Conservation (phyloP, 2,888 invertebrate genomes). For the Rugalucina vietnamica region DNA sequence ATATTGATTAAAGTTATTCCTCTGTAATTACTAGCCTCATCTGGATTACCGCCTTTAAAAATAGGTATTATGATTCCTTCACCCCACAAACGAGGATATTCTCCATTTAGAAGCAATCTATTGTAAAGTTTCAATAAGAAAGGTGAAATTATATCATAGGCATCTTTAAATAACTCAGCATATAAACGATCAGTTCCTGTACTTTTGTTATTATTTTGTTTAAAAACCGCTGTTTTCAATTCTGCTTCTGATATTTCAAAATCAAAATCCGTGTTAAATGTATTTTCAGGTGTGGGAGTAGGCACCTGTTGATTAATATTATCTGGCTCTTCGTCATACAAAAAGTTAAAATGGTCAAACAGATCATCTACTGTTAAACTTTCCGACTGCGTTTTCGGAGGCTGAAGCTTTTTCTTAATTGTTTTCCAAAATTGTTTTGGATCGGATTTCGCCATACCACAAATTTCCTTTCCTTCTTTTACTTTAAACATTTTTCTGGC, state of each 20-base stretch:
- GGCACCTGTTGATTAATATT: neutral
- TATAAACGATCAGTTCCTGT: too few species aligned
- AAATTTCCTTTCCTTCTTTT: neutral
- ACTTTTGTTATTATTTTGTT: too few species aligned
- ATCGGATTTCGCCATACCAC: neutral
- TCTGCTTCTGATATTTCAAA: neutral
- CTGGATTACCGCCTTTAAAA: too few species aligned
- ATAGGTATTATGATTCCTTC: too few species aligned
- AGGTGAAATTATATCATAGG: too few species aligned
- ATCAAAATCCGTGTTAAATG: neutral
- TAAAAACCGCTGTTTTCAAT: too few species aligned
- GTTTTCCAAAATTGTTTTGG: constrained; percentile 3
- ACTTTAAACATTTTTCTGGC: neutral
- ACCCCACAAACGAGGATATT: too few species aligned
- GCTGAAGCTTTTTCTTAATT: neutral
- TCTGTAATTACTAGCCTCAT: too few species aligned
- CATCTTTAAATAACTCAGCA: too few species aligned
- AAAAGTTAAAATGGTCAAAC: neutral
- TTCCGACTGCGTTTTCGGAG: neutral
- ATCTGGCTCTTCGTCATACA: neutral
- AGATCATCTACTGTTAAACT: neutral
- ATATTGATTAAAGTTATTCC: too few species aligned
- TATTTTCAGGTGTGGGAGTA: neutral
- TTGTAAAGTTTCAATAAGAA: too few species aligned
- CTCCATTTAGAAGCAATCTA: too few species aligned